phyloP scores from a whole-genome alignment of 2,888 invertebrate species.

The Orchesella flavescens region DNA sequence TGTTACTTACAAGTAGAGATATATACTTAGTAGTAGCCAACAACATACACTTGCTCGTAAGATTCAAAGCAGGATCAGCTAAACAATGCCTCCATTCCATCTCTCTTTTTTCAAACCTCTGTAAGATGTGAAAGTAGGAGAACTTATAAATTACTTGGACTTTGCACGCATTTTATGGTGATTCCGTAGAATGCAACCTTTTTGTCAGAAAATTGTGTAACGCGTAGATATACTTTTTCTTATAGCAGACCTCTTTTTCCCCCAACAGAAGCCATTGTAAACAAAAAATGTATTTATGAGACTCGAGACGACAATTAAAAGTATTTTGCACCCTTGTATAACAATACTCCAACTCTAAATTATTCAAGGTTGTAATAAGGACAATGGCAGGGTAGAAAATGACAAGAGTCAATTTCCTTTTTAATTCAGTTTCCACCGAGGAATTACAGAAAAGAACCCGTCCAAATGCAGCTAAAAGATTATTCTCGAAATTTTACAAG shows the following conservation, averaged over 20 bases:
- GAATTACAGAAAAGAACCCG: not conserved
- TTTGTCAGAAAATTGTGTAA: too few species aligned
- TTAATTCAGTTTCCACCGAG: conserved; percentile 3
- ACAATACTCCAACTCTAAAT: not conserved
- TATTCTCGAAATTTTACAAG: not conserved
- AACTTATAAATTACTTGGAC: too few species aligned
- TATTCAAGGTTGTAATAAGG: not conserved
- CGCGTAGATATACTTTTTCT: too few species aligned
- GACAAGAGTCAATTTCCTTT: conserved; percentile 11
- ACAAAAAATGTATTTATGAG: not conserved
- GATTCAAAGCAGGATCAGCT: conserved; percentile 41
- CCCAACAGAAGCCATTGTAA: too few species aligned
- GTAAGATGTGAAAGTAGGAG: not conserved
- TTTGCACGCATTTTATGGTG: not conserved
- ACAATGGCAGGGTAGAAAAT: not conserved
- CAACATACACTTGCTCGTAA: conserved; percentile 3
- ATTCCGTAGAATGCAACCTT: too few species aligned
- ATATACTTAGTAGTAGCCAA: not conserved
- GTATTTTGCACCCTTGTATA: conserved; percentile 29
- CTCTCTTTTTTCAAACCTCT: not conserved
- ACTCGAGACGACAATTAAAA: conserved; percentile 59
- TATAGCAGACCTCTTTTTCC: too few species aligned
- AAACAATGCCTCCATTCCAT: not conserved
- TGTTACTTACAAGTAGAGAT: not conserved
- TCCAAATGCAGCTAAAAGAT: not conserved